A percentile compares a stretch with the other conserved stretches of the same genome.
phyloP scores from a whole-genome alignment of 2,888 invertebrate species.

The Drosophila mimetica region DNA sequence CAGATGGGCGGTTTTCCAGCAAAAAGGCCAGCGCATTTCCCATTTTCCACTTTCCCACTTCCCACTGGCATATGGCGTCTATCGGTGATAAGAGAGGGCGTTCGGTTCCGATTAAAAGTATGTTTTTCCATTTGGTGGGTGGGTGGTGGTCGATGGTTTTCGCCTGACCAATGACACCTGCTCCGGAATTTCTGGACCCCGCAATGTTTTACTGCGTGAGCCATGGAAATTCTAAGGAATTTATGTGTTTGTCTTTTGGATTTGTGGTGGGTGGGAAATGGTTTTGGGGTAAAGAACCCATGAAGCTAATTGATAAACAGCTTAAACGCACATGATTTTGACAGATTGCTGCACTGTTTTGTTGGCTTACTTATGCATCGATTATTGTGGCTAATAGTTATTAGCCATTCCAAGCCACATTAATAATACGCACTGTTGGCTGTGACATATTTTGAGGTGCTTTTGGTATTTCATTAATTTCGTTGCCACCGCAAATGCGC shows the following conservation, averaged over 20 bases:
- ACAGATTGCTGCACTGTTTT: conserved; percentile 1
- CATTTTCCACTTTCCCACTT: conserved; percentile 13
- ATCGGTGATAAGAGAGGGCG: conserved; percentile 40
- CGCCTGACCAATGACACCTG: conserved; percentile 36
- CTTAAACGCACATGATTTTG: neutral
- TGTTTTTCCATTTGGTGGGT: conserved; percentile 14
- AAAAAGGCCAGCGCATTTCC: conserved; percentile 22
- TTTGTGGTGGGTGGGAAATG: conserved; percentile 5
- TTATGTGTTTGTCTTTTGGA: conserved; percentile 31
- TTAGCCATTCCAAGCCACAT: conserved; percentile 1
- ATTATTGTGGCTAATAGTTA: conserved; percentile 13
- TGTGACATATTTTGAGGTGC: neutral
- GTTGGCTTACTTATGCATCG: conserved; percentile 1
- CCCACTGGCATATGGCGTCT: conserved; percentile 35
- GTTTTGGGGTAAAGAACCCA: neutral
- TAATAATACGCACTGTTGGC: conserved; percentile 3
- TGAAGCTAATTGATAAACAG: conserved; percentile 3
- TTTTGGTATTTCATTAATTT: conserved; percentile 8
- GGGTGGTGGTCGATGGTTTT: conserved; percentile 11
- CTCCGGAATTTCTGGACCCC: conserved; percentile 8
- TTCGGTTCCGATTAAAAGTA: conserved; percentile 43
- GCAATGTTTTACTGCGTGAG: conserved; percentile 29
- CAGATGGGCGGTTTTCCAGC: conserved; percentile 28
- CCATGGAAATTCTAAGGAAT: conserved; percentile 45
- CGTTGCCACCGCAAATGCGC: conserved; percentile 21